Evolutionary conservation across 1,140 invertebrate species (phyloP), one percentile per base, ranked within the genome.

Genomic region (Formica selysi): DNA sequence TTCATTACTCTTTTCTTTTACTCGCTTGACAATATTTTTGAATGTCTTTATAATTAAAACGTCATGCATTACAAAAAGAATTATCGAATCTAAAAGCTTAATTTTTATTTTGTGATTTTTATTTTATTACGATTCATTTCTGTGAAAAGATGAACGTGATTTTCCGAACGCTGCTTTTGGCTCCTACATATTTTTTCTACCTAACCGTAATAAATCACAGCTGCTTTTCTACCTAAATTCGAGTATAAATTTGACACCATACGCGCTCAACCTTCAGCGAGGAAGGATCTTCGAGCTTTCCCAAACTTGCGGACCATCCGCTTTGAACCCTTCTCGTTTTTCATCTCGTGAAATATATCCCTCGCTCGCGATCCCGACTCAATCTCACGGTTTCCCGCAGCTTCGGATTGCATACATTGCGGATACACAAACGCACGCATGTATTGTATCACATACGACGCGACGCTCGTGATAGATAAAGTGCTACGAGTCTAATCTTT

Each of bases 401-500:
- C 61, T 59, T 59, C 26, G 32, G 7, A 70, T 70, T 80, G 67
- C 41, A 70, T 38, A n/a, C 26, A 51, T 51, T 19, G 38, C 16
- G 48, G 32, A 70, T 29, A 32, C 3, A 19, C n/a, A 16, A 3
- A 26, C 6, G 19, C 16, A 32, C 7, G n/a, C 19, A 22, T 48
- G 38, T 22, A 44, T 26, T 13, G 22, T 4, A 11, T 3, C 11
- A 32, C 44, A 51, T 57, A 38, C 26, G 44, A 38, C n/a, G 32
- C 11, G 38, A 26, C 61, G 13, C 32, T 32, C 38, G 29, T 32
- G 13, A 68, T 48, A 73, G 79, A 81, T 81, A 44, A 41, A 36
- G 8, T 41, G 68, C 62, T 81, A 81, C 19, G 36, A 5, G 36
- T 22, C 26, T 83, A 73, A 83, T 83, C 68, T 83, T 48, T 41